A percentile compares a stretch with the other conserved stretches of the same genome.
These are phyloP conservation scores for Tachina grossa DNA, from an alignment of 2,888 invertebrate genomes.

Conservation along the genomic window DNA sequence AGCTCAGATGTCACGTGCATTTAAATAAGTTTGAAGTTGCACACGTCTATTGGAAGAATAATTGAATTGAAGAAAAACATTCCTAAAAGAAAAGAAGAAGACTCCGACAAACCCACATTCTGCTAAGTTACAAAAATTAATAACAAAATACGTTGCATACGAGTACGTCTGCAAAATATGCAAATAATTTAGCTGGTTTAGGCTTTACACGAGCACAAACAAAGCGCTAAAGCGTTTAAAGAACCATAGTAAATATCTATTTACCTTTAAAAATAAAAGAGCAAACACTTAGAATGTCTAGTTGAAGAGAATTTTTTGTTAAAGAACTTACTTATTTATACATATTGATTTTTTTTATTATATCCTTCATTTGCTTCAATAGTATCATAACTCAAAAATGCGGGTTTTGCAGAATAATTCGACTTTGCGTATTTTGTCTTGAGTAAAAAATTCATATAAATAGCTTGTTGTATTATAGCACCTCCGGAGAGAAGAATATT, in stretches of 20 bases:
- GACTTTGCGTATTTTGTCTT: neutral
- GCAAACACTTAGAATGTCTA: too few relatives aligned
- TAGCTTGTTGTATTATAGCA: neutral
- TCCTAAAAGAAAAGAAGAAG: neutral
- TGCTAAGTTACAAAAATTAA: neutral
- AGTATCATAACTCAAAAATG: too few relatives aligned
- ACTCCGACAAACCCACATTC: conserved; percentile 23
- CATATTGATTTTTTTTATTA: too few relatives aligned
- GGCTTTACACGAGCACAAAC: too few relatives aligned
- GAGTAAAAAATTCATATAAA: neutral
- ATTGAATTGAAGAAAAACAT: conserved; percentile 50
- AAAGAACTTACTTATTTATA: too few relatives aligned
- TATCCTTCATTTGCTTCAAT: too few relatives aligned
- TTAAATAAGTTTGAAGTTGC: conserved; percentile 54
- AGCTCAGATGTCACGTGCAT: conserved; percentile 63
- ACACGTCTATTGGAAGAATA: conserved; percentile 39
- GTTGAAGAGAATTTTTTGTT: too few relatives aligned
- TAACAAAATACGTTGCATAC: neutral
- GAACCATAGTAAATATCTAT: too few relatives aligned
- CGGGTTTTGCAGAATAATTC: too few relatives aligned
- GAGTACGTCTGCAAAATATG: conserved; percentile 1
- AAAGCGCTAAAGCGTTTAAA: too few relatives aligned
- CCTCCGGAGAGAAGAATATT: too few relatives aligned
- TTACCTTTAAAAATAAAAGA: too few relatives aligned
- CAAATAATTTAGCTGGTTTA: neutral